These are phyloP conservation scores for Tachysurus vachellii DNA, from an alignment of 2,113 vertebrate species.

Conservation along the genomic window DNA sequence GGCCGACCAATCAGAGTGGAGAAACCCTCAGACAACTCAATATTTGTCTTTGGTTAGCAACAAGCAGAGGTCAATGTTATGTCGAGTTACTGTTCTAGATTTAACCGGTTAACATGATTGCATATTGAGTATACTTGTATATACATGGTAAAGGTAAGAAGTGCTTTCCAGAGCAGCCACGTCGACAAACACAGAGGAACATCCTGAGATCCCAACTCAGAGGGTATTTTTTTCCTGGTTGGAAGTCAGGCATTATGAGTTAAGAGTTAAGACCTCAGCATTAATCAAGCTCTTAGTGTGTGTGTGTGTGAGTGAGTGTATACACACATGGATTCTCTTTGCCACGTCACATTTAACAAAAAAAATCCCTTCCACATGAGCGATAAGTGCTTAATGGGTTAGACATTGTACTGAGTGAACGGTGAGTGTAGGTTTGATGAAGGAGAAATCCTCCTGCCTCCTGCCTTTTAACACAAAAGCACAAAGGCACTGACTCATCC, in stretches of 20 bases:
- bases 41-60: not conserved
- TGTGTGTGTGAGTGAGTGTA: not conserved
- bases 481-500: not conserved
- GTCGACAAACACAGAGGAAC: not conserved
- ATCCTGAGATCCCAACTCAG: not conserved
- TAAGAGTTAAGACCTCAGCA: not conserved
- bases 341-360: not conserved
- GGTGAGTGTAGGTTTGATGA: too few relatives aligned
- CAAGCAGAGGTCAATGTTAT: not conserved
- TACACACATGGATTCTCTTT: not conserved
- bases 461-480: not conserved
- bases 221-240: not conserved
- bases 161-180: not conserved
- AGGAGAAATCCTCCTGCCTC: too few relatives aligned
- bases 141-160: not conserved
- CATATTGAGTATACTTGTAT: not conserved
- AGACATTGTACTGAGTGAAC: too few relatives aligned
- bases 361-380: not conserved
- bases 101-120: not conserved
- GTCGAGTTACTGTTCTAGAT: not conserved
- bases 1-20: not conserved
- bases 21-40: not conserved
- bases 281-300: not conserved
- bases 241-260: not conserved
- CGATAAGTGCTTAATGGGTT: not conserved